Base-by-base conservation (phyloP, 2,797 vertebrate genomes). In the Trachops cirrhosus region DNA sequence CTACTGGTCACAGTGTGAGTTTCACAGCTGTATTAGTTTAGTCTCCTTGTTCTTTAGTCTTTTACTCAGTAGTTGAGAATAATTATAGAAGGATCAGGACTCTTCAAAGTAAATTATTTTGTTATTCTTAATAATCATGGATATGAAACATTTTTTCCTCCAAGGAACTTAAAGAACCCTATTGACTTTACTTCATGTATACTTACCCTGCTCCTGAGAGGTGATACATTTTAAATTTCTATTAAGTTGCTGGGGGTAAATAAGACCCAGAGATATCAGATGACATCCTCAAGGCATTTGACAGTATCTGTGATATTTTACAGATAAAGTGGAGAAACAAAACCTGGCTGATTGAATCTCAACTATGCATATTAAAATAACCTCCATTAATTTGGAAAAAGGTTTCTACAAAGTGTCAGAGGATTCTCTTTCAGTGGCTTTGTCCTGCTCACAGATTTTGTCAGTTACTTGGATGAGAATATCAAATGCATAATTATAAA, bases 51-150 rank as follows among this genome's bases (percentile, higher is more conserved):
- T 74, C 46, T 89, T 14, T 18, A 91, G 29, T 48, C 26, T 62
- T 83, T 93, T 83, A 71, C 39, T 8, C 48, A 78, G 32, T 77
- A 91, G 32, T 70, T 82, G 59, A 73, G 24, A 94, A 89, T 85
- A n/a, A 29, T 80, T 79, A 79, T 44, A 79, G 57, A 94, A 77
- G 26, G 24, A 89, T 94, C 92, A 91, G 37, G 52, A 74, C 15
- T 64, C 9, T 85, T n/a, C 54, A 82, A 84, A 89, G 29, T 79
- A 54, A 95, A 86, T 80, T 82, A 94, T 91, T 96, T 89, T 95
- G 41, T 91, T 94, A 64, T 95, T 96, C 26, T 83, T 93, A 68
- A 87, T 85, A 93, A 75, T 46, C 32, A 54, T 70, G 73, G 12
- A 22, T 80, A 89, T 54, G 70, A 6, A 83, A 5, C 4, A 22